Base-by-base conservation (phyloP, 2,888 invertebrate species). In the Melanotus villosus region DNA sequence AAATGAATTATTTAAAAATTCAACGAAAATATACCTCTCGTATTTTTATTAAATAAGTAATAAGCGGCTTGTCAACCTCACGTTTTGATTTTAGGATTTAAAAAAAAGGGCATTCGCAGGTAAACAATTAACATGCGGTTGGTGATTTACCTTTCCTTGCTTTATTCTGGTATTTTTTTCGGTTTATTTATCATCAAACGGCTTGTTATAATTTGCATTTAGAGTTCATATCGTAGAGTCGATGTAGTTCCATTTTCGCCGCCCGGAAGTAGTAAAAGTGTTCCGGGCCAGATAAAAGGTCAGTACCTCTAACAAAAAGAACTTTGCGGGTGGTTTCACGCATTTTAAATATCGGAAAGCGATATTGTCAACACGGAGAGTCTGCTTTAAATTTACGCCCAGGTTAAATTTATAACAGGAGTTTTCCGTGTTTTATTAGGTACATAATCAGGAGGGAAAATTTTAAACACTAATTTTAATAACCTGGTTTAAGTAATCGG, bases 231-330 rank as follows among this genome's bases (percentile, higher is more conserved):
- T 62, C 47, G 47, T 19, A 18, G 47, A 19, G 47, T 23, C 47
- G 5, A 52, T 57, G 47, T 62, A 56, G 65, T 62, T 72, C 71
- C 71, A 70, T 65, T 77, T 77, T 74, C 66, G 73, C 73, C 68
- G 72, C 68, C 72, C 77, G 77, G 75, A 76, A 76, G 75, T 70
- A 71, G 73, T 68, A 75, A 75, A 73, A 71, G 72, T 75, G 43
- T 69, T 71, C 60, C 65, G 60, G 62, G 58, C 59, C 57, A 69
- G 72, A 74, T 75, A 74, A 76, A 71, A 71, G 77, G 77, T 77
- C 76, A 77, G 75, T 73, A 74, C 70, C 72, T 72, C 73, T 41
- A 50, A 62, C 65, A 72, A 60, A 71, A 62, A 54, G 54, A 62
- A 67, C 57, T 69, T 71, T 65, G 63, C 62, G 62, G 67, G 50